Percentiles rank a stretch among this genome's conserved stretches.
Evolutionary conservation across 2,888 invertebrate genomes (phyloP).

Genomic region (Cryptocephalus moraei): DNA sequence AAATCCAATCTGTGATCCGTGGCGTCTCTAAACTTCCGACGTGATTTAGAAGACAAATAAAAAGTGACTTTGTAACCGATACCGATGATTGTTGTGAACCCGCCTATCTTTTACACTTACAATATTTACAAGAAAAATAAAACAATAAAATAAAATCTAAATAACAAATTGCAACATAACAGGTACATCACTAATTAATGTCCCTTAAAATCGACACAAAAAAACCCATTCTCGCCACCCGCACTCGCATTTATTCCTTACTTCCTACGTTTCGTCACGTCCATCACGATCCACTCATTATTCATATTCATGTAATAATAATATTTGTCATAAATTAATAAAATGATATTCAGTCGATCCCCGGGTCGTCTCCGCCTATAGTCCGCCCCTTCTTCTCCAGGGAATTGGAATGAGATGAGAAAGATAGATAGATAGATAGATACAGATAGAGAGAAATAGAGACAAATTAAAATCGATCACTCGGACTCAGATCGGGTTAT

Average conservation of each 20-base stretch:
- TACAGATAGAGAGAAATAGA: no score
- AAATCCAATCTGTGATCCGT: conserved; percentile 22
- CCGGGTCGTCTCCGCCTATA: conserved; percentile 5
- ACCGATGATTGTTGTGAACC: conserved; percentile 18
- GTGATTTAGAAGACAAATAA: conserved; percentile 4
- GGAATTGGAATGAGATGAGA: conserved; percentile 28
- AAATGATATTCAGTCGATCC: conserved; percentile 24
- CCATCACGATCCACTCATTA: conserved; percentile 8
- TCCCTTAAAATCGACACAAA: no score
- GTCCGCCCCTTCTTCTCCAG: conserved; percentile 6
- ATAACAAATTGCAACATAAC: conserved; percentile 39
- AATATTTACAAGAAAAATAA: conserved; percentile 17
- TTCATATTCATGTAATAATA: no score
- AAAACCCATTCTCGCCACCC: conserved; percentile 14
- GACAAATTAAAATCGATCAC: conserved; percentile 2
- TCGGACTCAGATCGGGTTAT: no score
- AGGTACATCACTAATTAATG: conserved; percentile 36
- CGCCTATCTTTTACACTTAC: conserved; percentile 20
- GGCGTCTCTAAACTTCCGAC: background rate
- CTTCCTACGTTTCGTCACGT: conserved; percentile 3
- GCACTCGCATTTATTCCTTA: conserved; percentile 14
- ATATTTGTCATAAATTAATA: conserved; percentile 10
- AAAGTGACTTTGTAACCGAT: conserved; percentile 9
- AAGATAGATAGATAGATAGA: no score
- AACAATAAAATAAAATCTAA: conserved; percentile 37